Evolutionary conservation across 1,140 invertebrate species (phyloP).

Genomic region (Elymnias hypermnestra): DNA sequence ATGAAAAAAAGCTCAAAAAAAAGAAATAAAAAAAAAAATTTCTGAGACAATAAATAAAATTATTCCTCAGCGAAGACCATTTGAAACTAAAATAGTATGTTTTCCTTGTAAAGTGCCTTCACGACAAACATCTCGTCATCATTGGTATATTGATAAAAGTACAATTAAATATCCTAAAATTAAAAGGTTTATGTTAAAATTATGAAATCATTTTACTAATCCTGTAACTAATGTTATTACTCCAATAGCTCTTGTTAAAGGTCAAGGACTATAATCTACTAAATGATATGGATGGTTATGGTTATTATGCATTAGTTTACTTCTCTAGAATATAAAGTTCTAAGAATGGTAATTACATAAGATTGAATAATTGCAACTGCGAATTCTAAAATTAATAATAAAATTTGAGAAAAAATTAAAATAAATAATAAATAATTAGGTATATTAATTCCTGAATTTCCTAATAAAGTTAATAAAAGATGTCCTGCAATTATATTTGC

Average conservation of each 20-base stretch:
- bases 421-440: neutral
- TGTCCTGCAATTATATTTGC: no score
- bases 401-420: slow-evolving; percentile 19
- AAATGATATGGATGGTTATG: slow-evolving; percentile 13
- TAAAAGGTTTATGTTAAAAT: slow-evolving; percentile 27
- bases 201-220: slow-evolving; percentile 30
- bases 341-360: slow-evolving; percentile 25
- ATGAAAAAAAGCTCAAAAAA: slow-evolving; percentile 22
- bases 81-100: slow-evolving; percentile 23
- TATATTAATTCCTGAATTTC: no score
- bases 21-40: no score
- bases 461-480: no score
- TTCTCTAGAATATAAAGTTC: slow-evolving; percentile 26
- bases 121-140: slow-evolving; percentile 25
- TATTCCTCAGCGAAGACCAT: slow-evolving; percentile 19
- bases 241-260: slow-evolving; percentile 25
- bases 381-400: slow-evolving; percentile 16
- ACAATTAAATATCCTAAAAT: slow-evolving; percentile 18
- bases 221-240: slow-evolving; percentile 25
- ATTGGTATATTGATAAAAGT: slow-evolving; percentile 20
- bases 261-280: slow-evolving; percentile 25
- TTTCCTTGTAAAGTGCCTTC: slow-evolving; percentile 26
- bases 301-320: slow-evolving; percentile 5
- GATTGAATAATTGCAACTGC: slow-evolving; percentile 26
- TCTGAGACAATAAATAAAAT: no score